Base-by-base conservation (phyloP, 2,888 invertebrate species). In the Drosophila demipolita region DNA sequence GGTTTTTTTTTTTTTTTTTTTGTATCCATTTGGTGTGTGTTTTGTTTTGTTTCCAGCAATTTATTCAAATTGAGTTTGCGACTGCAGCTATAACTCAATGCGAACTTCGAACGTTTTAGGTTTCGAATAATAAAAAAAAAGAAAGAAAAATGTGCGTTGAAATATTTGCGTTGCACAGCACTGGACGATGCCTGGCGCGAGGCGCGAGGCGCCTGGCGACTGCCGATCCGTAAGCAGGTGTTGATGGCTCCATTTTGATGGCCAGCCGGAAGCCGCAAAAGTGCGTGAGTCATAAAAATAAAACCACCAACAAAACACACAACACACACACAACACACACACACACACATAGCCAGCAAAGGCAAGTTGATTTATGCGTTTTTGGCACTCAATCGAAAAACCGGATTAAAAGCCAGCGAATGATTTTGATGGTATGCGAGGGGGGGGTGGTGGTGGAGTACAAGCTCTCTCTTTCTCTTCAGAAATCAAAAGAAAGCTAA, bases 31-130 rank as follows among this genome's bases (percentile, higher is more conserved):
- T 72, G 77, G 64, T 53, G 66, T 60, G 67, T 70, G 66, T 59
- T 79, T 83, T 84, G 79, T 82, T 87, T 80, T 69, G 66, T 79
- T 71, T 66, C 35, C 81, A 78, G 75, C 82, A 89, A 90, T 89
- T 90, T 86, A 90, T 84, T 82, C 82, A 88, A 90, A 89, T 87
- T 87, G 90, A 88, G 87, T 90, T 90, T 72, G 78, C 81, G 83
- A 84, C 89, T 83, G 84, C 87, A 66, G 88, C 87, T 80, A 90
- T 87, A 90, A 90, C 83, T 85, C 88, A 88, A 78, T 83, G 81
- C 66, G 50, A 82, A 78, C 77, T 69, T 78, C 57, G 66, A 84
- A 61, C 60, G 70, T 67, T 54, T 54, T 36, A 66, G 40, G 49
- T 23, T 53, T 38, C 80, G 66, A 72, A 75, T 15, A 48, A 7